These are phyloP conservation scores for Pseudococcus jackbeardsleyi DNA, from an alignment of 2,888 invertebrate genomes.

Conservation along the genomic window DNA sequence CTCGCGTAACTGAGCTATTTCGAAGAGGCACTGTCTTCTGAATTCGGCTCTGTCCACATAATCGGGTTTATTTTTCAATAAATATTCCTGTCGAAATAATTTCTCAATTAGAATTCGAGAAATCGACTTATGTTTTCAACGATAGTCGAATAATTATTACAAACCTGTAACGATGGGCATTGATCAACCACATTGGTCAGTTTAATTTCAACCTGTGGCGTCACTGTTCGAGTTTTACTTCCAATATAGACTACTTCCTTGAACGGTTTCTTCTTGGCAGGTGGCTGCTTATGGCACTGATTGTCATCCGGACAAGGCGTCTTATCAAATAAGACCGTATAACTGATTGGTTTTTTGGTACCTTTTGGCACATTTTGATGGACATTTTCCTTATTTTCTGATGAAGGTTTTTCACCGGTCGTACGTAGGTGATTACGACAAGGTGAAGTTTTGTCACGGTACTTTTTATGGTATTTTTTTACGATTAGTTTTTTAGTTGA, in stretches of 20 bases:
- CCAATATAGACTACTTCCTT: not conserved
- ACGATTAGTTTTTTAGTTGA: slow-evolving; percentile 14
- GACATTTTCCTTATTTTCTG: slow-evolving; percentile 55
- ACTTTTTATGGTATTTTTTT: slow-evolving; percentile 1
- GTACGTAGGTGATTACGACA: not conserved
- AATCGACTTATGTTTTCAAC: no score
- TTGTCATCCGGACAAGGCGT: not conserved
- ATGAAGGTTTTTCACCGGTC: not conserved
- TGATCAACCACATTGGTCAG: not conserved
- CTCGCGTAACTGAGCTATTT: slow-evolving; percentile 72
- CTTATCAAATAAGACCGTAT: slow-evolving; percentile 62
- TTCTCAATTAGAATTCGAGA: no score
- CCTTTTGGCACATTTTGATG: not conserved
- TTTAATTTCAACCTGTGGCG: not conserved
- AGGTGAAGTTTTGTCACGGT: not conserved
- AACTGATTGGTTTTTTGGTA: slow-evolving; percentile 44
- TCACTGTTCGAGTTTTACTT: slow-evolving; percentile 4
- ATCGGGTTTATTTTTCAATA: slow-evolving; percentile 79
- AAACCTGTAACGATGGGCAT: slow-evolving; percentile 28
- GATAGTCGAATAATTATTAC: not conserved
- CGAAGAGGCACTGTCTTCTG: slow-evolving; percentile 72
- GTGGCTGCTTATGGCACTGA: not conserved
- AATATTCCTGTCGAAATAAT: slow-evolving; percentile 76
- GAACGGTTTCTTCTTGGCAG: not conserved
- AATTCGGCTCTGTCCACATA: slow-evolving; percentile 76